Conservation (phyloP, 2,888 invertebrate species). For the Luffia ferchaultella region DNA sequence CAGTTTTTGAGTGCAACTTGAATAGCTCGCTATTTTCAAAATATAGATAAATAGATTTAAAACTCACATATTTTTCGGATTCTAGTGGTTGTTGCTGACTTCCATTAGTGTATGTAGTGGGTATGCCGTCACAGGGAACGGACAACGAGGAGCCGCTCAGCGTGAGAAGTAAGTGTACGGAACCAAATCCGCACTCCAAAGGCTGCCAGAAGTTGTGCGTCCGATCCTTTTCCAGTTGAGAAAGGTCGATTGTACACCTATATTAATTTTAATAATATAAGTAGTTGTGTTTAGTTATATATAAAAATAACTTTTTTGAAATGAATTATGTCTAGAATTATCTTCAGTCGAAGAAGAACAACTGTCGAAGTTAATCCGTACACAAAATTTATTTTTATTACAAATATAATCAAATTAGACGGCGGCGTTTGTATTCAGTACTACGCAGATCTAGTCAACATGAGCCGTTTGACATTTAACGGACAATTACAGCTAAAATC, state of each 20-base stretch:
- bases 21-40: too few species aligned
- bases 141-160: slow-evolving; percentile 33
- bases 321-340: too few species aligned
- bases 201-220: slow-evolving; percentile 54
- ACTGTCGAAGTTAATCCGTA: too few species aligned
- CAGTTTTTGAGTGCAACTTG: too few species aligned
- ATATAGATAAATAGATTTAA: too few species aligned
- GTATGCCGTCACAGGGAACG: slow-evolving; percentile 33
- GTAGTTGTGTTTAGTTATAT: not conserved
- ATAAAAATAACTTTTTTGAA: not conserved
- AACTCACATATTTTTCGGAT: slow-evolving; percentile 5
- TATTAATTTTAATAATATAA: slow-evolving; percentile 1
- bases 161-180: slow-evolving; percentile 44
- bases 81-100: not conserved
- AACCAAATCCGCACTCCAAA: slow-evolving; percentile 48
- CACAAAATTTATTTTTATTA: too few species aligned
- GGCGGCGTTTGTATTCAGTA: too few species aligned
- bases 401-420: too few species aligned
- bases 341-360: too few species aligned
- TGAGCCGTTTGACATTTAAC: too few species aligned
- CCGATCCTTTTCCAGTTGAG: slow-evolving; percentile 45
- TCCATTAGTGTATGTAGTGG: slow-evolving; percentile 21
- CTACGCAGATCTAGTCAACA: too few species aligned
- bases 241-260: slow-evolving; percentile 49
- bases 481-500: too few species aligned